Conservation (phyloP, 1,140 invertebrate species). For the Hetaerina americana region DNA sequence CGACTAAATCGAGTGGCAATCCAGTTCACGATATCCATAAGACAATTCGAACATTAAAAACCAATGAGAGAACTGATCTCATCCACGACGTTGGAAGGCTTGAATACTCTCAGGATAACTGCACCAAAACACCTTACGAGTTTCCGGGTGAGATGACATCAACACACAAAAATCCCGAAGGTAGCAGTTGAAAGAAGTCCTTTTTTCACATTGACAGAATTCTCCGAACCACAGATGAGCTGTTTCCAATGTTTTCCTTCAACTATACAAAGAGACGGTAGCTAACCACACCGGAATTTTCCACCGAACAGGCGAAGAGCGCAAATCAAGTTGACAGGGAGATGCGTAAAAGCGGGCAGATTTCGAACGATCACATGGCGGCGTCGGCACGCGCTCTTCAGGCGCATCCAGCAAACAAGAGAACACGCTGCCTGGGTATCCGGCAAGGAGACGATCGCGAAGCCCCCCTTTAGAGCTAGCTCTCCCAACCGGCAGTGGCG, state of each 20-base stretch:
- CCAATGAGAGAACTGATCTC: no score
- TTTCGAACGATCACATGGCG: neutral
- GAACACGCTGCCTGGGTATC: neutral
- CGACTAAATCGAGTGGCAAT: no score
- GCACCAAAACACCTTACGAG: no score
- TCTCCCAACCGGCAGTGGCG: neutral
- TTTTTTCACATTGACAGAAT: no score
- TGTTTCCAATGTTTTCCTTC: neutral
- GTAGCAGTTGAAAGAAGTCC: no score
- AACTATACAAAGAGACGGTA: neutral
- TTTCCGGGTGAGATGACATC: no score
- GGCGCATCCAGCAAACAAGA: neutral
- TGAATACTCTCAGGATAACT: no score
- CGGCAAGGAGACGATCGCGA: neutral
- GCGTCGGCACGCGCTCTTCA: neutral
- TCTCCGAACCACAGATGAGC: no score
- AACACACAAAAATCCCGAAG: no score
- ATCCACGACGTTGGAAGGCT: no score
- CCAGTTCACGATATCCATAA: no score
- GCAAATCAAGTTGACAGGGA: neutral
- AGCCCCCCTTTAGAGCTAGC: neutral
- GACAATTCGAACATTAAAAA: no score
- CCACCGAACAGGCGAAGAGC: neutral
- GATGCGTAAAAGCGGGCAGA: neutral
- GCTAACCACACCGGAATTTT: neutral